Conservation (phyloP, 2,113 vertebrate genomes). For the Onychostruthus taczanowskii region DNA sequence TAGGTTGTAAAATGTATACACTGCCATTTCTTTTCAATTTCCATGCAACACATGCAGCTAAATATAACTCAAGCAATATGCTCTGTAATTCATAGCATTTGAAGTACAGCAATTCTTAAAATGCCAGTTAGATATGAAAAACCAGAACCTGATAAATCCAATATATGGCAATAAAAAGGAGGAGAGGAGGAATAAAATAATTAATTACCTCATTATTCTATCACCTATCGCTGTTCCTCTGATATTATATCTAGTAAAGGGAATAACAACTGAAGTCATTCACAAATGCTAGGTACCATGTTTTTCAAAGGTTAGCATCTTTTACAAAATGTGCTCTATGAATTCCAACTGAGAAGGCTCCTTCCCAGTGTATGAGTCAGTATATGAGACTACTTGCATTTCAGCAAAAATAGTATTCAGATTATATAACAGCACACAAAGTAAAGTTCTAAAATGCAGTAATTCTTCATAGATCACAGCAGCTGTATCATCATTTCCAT, state of each 20-base stretch:
- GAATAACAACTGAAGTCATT: conserved; percentile 81
- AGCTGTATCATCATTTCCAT: not conserved
- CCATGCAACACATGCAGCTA: conserved; percentile 69
- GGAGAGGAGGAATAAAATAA: conserved; percentile 64
- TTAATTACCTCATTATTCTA: conserved; percentile 98
- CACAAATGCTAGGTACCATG: conserved; percentile 55
- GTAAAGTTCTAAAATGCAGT: not conserved
- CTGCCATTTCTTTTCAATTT: conserved; percentile 39
- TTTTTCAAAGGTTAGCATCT: conserved; percentile 53
- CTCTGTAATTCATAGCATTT: conserved; percentile 47
- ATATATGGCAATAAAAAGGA: conserved; percentile 34
- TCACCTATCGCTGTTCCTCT: conserved; percentile 97
- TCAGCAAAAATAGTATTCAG: conserved; percentile 17
- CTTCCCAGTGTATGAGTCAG: not conserved
- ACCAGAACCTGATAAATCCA: conserved; percentile 64
- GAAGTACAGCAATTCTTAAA: conserved; percentile 46
- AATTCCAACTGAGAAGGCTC: conserved; percentile 2
- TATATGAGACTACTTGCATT: not conserved
- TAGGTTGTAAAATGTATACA: conserved; percentile 42
- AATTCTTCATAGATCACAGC: not conserved
- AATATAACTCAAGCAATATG: conserved; percentile 58
- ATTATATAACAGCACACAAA: conserved; percentile 7
- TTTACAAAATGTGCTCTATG: not conserved
- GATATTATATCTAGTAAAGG: conserved; percentile 93
- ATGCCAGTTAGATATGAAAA: conserved; percentile 67